phyloP scores from a whole-genome alignment of 2,888 invertebrate species.

The Mythimna vitellina region DNA sequence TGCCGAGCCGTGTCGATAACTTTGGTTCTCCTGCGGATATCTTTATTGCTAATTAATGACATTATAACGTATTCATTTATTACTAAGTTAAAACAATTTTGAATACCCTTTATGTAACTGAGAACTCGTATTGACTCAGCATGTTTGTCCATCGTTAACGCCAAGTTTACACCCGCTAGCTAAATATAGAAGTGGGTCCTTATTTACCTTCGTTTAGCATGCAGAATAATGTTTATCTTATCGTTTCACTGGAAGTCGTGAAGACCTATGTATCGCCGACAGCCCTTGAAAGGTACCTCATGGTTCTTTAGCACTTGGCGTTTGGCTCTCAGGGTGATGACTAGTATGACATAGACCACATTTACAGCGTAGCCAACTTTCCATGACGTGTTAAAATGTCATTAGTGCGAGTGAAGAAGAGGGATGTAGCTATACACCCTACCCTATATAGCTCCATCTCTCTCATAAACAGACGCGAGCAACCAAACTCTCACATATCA shows the following conservation, averaged over 20 bases:
- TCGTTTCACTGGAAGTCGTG: background rate
- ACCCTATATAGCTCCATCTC: no score
- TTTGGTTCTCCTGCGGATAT: no score
- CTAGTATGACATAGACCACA: background rate
- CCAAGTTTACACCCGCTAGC: conserved; percentile 7
- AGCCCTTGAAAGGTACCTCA: conserved; percentile 6
- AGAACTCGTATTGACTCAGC: conserved; percentile 16
- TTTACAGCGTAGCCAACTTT: background rate
- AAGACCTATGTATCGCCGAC: conserved; percentile 5
- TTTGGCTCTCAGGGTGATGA: background rate
- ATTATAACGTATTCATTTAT: background rate
- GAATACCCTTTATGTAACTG: background rate
- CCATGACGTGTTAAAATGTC: no score
- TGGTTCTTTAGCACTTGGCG: background rate
- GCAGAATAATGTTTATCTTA: conserved; percentile 22
- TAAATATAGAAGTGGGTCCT: conserved; percentile 4
- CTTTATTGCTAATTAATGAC: no score
- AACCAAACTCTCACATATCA: no score
- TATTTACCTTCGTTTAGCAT: conserved; percentile 31
- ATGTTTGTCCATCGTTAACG: conserved; percentile 41
- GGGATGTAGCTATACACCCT: no score
- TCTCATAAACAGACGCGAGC: no score
- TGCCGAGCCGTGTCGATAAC: no score
- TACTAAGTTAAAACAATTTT: background rate
- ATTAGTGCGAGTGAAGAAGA: no score